Conservation (phyloP, 2,113 vertebrate species). For the Petaurus breviceps region DNA sequence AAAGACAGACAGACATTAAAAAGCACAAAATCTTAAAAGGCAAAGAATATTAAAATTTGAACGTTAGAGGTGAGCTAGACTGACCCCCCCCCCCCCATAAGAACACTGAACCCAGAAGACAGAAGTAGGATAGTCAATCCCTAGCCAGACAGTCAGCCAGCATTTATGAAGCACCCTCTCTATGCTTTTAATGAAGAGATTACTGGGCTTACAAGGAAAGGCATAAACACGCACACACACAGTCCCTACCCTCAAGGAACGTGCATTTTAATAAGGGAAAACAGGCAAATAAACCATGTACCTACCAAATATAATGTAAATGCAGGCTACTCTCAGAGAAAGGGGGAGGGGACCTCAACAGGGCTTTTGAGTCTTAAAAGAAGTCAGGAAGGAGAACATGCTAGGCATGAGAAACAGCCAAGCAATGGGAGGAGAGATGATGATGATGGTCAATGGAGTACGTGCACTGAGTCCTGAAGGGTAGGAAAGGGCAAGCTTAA, state of each 20-base stretch:
- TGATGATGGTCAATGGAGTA: background rate
- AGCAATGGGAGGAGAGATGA: background rate
- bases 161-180: no score
- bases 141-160: background rate
- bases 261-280: background rate
- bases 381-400: background rate
- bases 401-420: no score
- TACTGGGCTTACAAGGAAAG: background rate
- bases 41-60: background rate
- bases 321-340: background rate
- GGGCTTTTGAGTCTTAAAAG: background rate
- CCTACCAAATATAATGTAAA: background rate
- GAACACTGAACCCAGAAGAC: constrained; percentile 34
- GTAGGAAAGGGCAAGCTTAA: background rate
- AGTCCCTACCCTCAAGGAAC: background rate
- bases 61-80: background rate
- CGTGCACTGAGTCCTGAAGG: background rate
- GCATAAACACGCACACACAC: background rate
- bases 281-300: background rate
- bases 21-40: background rate
- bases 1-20: background rate
- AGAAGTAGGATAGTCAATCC: background rate
- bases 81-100: constrained; percentile 43
- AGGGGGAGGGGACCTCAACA: background rate
- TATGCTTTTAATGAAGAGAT: no score